Evolutionary conservation across 1,140 invertebrate genomes (phyloP).

Genomic region (Hetaerina americana): DNA sequence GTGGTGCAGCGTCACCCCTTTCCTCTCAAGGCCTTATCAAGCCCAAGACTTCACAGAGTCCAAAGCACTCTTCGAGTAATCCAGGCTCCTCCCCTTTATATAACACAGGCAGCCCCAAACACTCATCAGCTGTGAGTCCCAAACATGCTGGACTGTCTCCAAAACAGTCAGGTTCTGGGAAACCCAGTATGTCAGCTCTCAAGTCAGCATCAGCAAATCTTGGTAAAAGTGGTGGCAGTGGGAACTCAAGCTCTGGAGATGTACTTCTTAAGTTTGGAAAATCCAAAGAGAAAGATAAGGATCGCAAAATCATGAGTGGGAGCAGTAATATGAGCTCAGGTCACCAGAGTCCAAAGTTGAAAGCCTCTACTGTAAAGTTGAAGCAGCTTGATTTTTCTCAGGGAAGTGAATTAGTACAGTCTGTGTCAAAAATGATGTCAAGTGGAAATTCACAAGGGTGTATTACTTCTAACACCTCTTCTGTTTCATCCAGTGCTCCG

Average conservation of each 20-base stretch:
- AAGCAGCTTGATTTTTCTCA: conserved; percentile 49
- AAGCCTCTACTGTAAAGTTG: conserved; percentile 46
- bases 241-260: conserved; percentile 18
- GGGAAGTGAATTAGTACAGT: conserved; percentile 18
- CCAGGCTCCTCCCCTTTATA: conserved; percentile 5
- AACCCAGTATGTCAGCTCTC: conserved; percentile 77
- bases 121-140: conserved; percentile 27
- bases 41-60: conserved; percentile 45
- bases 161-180: conserved; percentile 47
- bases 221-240: conserved; percentile 27
- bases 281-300: conserved; percentile 39
- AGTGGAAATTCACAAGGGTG: conserved; percentile 3
- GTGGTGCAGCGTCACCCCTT: conserved; percentile 57
- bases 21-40: conserved; percentile 26
- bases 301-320: conserved; percentile 41
- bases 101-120: conserved; percentile 41
- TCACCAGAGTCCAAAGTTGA: conserved; percentile 49
- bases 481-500: not conserved
- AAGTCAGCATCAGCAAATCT: conserved; percentile 47
- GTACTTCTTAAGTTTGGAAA: conserved; percentile 14
- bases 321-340: conserved; percentile 29
- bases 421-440: conserved; percentile 12
- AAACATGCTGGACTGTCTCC: conserved; percentile 17
- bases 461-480: not conserved
- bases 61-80: conserved; percentile 6